Evolutionary conservation across 2,797 vertebrate genomes (phyloP).

Genomic region (Dermochelys coriacea): DNA sequence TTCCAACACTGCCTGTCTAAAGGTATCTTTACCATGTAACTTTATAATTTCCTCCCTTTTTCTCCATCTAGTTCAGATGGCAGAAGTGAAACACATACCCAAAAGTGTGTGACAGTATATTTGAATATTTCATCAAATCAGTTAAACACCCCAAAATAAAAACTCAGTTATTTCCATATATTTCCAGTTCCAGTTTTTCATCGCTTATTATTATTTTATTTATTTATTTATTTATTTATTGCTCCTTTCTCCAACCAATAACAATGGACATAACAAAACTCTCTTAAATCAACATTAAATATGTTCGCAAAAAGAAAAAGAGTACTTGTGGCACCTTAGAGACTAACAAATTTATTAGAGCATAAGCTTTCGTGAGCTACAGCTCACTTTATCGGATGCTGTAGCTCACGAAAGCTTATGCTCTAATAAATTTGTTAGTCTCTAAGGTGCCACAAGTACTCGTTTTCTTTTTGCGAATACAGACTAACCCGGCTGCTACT

Average conservation of each 20-base stretch:
- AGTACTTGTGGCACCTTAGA: too few relatives aligned
- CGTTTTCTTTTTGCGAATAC: too few relatives aligned
- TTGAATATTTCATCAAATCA: constrained; percentile 1
- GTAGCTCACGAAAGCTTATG: too few relatives aligned
- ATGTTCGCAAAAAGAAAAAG: too few relatives aligned
- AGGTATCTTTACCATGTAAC: background rate
- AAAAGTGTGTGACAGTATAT: background rate
- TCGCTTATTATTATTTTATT: background rate
- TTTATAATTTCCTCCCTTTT: background rate
- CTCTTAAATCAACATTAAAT: constrained; percentile 2
- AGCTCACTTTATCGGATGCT: too few relatives aligned
- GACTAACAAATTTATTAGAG: too few relatives aligned
- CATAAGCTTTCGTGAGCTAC: too few relatives aligned
- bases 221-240: too few relatives aligned
- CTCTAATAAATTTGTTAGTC: too few relatives aligned
- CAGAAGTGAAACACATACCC: background rate
- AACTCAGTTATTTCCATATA: accelerated
- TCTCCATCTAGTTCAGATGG: background rate
- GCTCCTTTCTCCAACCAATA: background rate
- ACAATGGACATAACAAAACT: background rate
- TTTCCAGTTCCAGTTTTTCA: background rate
- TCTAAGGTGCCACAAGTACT: too few relatives aligned
- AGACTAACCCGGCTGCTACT: too few relatives aligned
- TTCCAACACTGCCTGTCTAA: background rate
- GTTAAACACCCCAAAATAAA: background rate